These are phyloP conservation scores for Troides helena DNA, from an alignment of 2,888 invertebrate species.

Conservation along the genomic window DNA sequence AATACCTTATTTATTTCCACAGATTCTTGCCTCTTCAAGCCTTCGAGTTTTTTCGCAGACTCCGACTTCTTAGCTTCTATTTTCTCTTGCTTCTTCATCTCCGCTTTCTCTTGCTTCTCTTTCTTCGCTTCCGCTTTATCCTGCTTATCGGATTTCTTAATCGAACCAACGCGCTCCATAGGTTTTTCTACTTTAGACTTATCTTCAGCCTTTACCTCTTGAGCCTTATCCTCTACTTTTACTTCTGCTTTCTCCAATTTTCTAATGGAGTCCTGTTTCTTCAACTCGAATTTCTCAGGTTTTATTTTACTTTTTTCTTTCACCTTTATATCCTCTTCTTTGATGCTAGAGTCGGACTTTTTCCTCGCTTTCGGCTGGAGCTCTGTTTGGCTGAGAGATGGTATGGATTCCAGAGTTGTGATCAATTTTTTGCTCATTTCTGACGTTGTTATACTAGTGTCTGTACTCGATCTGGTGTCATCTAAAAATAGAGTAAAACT, in stretches of 20 bases:
- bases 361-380: slow-evolving; percentile 58
- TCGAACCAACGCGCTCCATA: slow-evolving; percentile 59
- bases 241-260: slow-evolving; percentile 49
- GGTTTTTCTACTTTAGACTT: slow-evolving; percentile 45
- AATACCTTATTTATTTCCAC: slow-evolving; percentile 63
- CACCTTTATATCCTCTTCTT: slow-evolving; percentile 62
- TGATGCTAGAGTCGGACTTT: slow-evolving; percentile 69
- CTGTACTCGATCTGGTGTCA: slow-evolving; percentile 63
- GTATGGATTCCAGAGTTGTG: slow-evolving; percentile 40
- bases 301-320: slow-evolving; percentile 54
- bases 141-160: slow-evolving; percentile 58
- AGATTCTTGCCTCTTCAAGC: slow-evolving; percentile 65
- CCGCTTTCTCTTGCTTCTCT: slow-evolving; percentile 43
- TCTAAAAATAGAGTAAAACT: slow-evolving; percentile 41
- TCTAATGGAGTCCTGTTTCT: slow-evolving; percentile 48
- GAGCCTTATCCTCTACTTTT: slow-evolving; percentile 44
- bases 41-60: slow-evolving; percentile 60
- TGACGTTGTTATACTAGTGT: slow-evolving; percentile 50
- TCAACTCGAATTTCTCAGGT: slow-evolving; percentile 53
- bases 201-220: slow-evolving; percentile 37
- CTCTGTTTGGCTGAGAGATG: slow-evolving; percentile 36
- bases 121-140: slow-evolving; percentile 54
- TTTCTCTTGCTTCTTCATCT: slow-evolving; percentile 43
- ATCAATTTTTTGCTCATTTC: slow-evolving; percentile 51
- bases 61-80: slow-evolving; percentile 60